Evolutionary conservation across 2,113 vertebrate species (phyloP).

Genomic region (Halichoeres trimaculatus): DNA sequence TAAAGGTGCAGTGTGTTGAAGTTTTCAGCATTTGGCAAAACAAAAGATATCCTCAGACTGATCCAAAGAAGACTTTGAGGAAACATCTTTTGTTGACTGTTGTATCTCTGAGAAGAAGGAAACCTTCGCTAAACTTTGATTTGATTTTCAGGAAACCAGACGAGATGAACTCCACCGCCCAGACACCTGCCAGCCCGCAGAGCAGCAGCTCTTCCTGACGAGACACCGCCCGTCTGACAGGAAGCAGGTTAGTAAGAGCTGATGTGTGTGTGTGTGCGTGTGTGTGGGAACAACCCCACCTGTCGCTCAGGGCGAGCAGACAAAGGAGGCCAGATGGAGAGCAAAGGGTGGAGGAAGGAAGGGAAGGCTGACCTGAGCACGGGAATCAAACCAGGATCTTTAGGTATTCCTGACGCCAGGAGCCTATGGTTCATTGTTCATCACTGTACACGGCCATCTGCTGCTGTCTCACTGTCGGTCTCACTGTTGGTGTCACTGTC

Average conservation of each 20-base stretch:
- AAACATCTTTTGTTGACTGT: not conserved
- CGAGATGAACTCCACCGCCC: not conserved
- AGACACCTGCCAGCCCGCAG: slow-evolving; percentile 55
- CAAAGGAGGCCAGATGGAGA: slow-evolving; percentile 75
- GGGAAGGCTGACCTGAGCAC: slow-evolving; percentile 44
- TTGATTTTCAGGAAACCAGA: slow-evolving; percentile 11
- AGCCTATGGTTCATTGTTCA: slow-evolving; percentile 58
- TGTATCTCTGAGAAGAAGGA: not conserved
- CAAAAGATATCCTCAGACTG: too few relatives aligned
- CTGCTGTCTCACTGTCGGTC: too few relatives aligned
- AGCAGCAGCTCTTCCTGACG: slow-evolving; percentile 55
- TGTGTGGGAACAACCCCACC: slow-evolving; percentile 76
- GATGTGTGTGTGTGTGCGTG: slow-evolving; percentile 40
- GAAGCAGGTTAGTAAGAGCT: slow-evolving; percentile 49
- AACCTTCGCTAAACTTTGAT: not conserved
- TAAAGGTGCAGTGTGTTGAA: too few relatives aligned
- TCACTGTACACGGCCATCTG: slow-evolving; percentile 47
- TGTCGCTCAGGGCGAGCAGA: slow-evolving; percentile 62
- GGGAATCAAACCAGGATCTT: slow-evolving; percentile 59
- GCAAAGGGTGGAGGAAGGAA: slow-evolving; percentile 68
- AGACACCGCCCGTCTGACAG: slow-evolving; percentile 56
- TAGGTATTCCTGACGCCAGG: slow-evolving; percentile 53
- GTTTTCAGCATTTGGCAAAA: too few relatives aligned
- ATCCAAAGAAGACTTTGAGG: not conserved
- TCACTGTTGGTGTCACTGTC: slow-evolving; percentile 5